Evolutionary conservation across 2,113 vertebrate species (phyloP).

Genomic region (Meleagris gallopavo): DNA sequence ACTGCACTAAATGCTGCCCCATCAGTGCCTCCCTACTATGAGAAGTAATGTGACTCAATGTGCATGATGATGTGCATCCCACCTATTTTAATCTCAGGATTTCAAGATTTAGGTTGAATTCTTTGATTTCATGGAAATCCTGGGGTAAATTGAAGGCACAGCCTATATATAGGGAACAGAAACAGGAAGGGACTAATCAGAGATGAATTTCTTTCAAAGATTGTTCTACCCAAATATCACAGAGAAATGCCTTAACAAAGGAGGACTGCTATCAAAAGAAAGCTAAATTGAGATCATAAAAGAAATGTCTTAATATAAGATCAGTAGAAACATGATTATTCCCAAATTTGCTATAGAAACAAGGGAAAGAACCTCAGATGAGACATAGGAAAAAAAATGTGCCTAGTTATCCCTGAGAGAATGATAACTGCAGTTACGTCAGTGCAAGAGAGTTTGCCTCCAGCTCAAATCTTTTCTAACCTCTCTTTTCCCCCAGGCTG

Average conservation of each 20-base stretch:
- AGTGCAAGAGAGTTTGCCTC: neutral
- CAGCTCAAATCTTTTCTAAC: neutral
- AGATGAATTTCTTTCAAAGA: neutral
- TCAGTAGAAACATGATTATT: neutral
- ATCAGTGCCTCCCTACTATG: neutral
- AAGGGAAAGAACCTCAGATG: neutral
- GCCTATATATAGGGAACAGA: neutral
- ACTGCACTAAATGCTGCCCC: neutral
- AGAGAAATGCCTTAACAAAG: neutral
- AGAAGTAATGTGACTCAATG: neutral
- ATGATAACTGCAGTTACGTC: neutral
- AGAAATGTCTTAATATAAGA: neutral
- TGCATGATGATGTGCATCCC: neutral
- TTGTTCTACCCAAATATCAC: neutral
- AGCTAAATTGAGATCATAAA: neutral
- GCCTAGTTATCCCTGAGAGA: neutral
- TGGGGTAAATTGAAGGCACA: neutral
- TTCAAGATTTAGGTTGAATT: neutral
- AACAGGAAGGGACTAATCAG: neutral
- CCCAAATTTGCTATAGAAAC: neutral
- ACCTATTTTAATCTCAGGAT: neutral
- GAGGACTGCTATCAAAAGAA: slow-evolving; percentile 8
- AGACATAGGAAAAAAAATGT: neutral
- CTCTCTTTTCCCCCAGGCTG: neutral
- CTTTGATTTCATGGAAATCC: neutral